phyloP scores from a whole-genome alignment of 2,888 invertebrate genomes.

The Eretmocerus hayati region DNA sequence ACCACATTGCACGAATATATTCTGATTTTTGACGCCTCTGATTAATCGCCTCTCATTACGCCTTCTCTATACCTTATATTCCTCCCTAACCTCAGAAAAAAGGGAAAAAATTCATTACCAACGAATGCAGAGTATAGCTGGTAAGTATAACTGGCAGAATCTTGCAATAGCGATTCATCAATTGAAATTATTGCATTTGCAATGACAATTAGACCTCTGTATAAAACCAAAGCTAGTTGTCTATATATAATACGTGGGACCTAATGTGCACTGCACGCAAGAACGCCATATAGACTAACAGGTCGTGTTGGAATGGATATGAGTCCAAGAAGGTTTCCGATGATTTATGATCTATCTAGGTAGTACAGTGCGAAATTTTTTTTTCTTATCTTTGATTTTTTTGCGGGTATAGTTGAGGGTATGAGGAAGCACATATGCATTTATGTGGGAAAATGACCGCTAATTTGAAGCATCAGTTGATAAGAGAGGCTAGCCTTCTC shows the following conservation, averaged over 20 bases:
- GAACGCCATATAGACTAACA: neutral
- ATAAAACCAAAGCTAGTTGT: no score
- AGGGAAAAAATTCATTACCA: neutral
- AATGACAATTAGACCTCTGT: slow-evolving; percentile 18
- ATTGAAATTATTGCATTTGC: slow-evolving; percentile 19
- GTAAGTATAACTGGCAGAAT: no score
- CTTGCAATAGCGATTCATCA: slow-evolving; percentile 18
- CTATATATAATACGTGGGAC: no score
- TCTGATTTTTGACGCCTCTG: slow-evolving; percentile 15
- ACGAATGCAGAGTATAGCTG: slow-evolving; percentile 6
- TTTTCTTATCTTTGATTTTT: no score
- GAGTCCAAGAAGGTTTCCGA: neutral
- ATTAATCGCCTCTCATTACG: slow-evolving; percentile 13
- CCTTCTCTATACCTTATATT: no score
- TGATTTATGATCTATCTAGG: slow-evolving; percentile 11
- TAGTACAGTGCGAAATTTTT: slow-evolving; percentile 1
- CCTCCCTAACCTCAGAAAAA: no score
- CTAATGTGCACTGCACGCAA: neutral
- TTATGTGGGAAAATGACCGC: slow-evolving; percentile 9
- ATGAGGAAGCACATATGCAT: no score
- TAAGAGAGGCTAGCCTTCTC: neutral
- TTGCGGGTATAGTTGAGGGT: no score
- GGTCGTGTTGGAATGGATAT: slow-evolving; percentile 2
- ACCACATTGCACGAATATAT: no score
- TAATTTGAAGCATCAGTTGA: neutral